These are phyloP conservation scores for Pseudotriccus pelzelni DNA, from an alignment of 2,797 vertebrate genomes.

Conservation along the genomic window DNA sequence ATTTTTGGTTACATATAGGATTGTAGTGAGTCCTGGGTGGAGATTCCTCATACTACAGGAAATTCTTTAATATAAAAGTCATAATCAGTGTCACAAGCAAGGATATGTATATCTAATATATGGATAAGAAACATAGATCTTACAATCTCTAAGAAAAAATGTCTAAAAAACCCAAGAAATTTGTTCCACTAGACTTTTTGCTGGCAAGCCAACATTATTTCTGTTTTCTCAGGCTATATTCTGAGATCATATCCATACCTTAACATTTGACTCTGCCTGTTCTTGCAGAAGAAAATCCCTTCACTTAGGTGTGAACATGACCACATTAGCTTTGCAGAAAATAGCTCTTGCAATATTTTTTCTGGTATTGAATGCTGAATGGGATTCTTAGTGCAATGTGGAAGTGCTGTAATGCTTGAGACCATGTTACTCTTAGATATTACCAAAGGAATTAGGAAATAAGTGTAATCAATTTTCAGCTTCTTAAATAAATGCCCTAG, in stretches of 20 bases:
- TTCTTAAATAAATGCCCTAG: conserved; percentile 11
- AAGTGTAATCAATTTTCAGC: conserved; percentile 15
- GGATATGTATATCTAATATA: background rate
- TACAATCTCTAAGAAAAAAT: background rate
- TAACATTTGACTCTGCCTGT: background rate
- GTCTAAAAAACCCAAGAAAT: background rate
- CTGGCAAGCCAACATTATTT: background rate
- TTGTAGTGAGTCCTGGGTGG: background rate
- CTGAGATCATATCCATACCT: background rate
- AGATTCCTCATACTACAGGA: background rate
- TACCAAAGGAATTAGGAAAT: conserved; percentile 15
- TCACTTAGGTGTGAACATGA: background rate
- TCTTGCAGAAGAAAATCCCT: background rate
- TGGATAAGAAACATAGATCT: background rate
- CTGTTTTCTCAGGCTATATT: background rate
- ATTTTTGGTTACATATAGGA: background rate
- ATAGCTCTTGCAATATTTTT: background rate
- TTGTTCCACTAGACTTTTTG: background rate
- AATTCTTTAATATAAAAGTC: background rate
- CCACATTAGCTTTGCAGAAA: background rate
- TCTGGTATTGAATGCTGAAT: background rate
- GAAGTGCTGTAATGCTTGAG: background rate
- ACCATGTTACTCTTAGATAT: background rate
- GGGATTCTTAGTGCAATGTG: background rate
- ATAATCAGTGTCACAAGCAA: background rate